Evolutionary conservation across 2,888 invertebrate species (phyloP), one percentile per base, ranked within the genome.

Genomic region (Xylocampa areola): DNA sequence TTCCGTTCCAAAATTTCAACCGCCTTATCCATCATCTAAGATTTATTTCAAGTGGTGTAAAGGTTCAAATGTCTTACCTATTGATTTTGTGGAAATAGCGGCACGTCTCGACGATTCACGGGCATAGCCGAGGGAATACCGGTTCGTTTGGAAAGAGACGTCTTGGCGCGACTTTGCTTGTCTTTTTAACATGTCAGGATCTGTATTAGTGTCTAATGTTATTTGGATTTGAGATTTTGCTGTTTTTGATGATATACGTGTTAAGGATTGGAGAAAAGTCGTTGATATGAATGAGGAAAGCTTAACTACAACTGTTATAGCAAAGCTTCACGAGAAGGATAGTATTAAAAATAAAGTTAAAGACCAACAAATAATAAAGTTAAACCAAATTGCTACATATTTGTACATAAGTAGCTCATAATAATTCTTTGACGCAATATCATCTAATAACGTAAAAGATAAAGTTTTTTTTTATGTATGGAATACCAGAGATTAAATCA

Each of bases 31-130:
- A 62, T 61, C 57, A 67, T 53, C 41, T 49, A 51, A 68, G 57
- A 75, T 75, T 69, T 68, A 66, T 55, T 72, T 64, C 52, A 60
- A 59, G 40, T 68, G 54, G 58, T 60, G 72, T 59, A 66, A 73
- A 41, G 62, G 68, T 76, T 81, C 80, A 80, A 82, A 84, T 80
- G 79, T 80, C 80, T 82, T 77, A 73, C 72, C 82, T 87, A 88
- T 89, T 87, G 89, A 89, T 89, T 88, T 82, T 84, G 80, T 78
- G 73, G 81, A 77, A 83, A 85, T 82, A 80, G 77, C 77, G 68
- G 73, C 81, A 81, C 83, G 82, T 82, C 73, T 68, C 69, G 55
- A 32, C 73, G 65, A 63, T 75, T 74, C 68, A 43, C 55, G 52
- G 54, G 52, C 53, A 52, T 30, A 43, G 61, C 61, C 70, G 37